Conservation (phyloP, 2,888 invertebrate genomes). For the Ptychoptera contaminata region DNA sequence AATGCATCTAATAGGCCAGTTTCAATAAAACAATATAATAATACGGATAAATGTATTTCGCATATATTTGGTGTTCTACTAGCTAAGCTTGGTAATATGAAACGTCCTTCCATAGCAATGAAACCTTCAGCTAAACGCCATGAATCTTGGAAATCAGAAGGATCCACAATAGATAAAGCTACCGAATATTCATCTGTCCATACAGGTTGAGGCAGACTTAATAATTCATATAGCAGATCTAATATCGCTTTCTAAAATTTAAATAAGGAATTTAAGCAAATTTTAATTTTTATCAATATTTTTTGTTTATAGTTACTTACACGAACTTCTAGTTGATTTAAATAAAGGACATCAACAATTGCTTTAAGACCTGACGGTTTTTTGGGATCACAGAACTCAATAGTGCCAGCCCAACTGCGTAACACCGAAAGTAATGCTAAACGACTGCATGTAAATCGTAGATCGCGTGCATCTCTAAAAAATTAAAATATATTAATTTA, state of each 20-base stretch:
- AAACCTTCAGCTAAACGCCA: slow-evolving; percentile 90
- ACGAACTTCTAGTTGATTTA: slow-evolving; percentile 78
- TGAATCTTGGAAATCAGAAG: slow-evolving; percentile 63
- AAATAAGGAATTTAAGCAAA: slow-evolving; percentile 2
- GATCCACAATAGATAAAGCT: slow-evolving; percentile 78
- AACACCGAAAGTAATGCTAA: slow-evolving; percentile 68
- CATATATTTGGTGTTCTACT: slow-evolving; percentile 76
- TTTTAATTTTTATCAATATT: not conserved
- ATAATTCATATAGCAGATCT: slow-evolving; percentile 79
- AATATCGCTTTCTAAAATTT: slow-evolving; percentile 68
- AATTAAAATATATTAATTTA: not conserved
- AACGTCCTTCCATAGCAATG: slow-evolving; percentile 81
- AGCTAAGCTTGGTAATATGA: slow-evolving; percentile 71
- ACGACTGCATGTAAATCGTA: slow-evolving; percentile 72
- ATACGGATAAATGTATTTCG: slow-evolving; percentile 76
- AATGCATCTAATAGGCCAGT: slow-evolving; percentile 75
- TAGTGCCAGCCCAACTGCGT: slow-evolving; percentile 81
- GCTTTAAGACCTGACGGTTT: slow-evolving; percentile 60
- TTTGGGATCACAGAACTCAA: slow-evolving; percentile 71
- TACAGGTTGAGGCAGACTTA: slow-evolving; percentile 73
- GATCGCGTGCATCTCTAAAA: slow-evolving; percentile 55
- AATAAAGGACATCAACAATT: slow-evolving; percentile 63
- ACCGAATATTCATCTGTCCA: slow-evolving; percentile 88
- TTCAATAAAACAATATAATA: slow-evolving; percentile 79
- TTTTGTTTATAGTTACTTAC: slow-evolving; percentile 38